A percentile compares a stretch with the other conserved stretches of the same genome.
Evolutionary conservation across 2,797 vertebrate species (phyloP).

Genomic region (Epinephelus malabaricus): DNA sequence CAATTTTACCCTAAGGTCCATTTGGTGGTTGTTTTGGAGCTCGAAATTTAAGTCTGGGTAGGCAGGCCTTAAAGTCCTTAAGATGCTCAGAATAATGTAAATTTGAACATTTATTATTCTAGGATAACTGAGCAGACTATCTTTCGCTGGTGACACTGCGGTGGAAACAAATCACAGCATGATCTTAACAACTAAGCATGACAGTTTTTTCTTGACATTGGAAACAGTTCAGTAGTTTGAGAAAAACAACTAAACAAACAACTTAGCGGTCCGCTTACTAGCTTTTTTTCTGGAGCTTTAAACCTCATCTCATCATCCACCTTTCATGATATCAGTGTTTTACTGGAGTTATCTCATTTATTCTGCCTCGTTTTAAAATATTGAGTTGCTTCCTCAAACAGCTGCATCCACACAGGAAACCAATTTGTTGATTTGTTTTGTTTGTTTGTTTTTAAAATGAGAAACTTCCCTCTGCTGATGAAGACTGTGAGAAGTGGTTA

Average conservation of each 20-base stretch:
- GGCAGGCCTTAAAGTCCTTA: not conserved
- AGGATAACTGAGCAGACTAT: not conserved
- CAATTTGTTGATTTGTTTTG: constrained; percentile 4
- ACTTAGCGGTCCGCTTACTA: not conserved
- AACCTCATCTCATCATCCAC: not conserved
- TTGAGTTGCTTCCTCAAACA: not conserved
- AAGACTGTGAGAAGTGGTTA: not conserved
- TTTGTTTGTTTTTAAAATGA: not conserved
- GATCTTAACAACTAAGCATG: not conserved
- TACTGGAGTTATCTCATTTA: not conserved
- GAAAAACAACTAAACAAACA: not conserved
- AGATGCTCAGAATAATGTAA: not conserved
- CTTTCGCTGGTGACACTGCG: not conserved
- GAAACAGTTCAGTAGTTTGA: not conserved
- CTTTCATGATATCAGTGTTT: not conserved
- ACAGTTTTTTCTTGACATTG: not conserved
- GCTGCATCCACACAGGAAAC: not conserved
- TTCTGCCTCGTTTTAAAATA: not conserved
- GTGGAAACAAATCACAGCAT: not conserved
- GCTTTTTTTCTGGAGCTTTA: not conserved
- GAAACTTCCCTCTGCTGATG: not conserved
- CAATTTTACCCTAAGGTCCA: not conserved
- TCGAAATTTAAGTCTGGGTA: not conserved
- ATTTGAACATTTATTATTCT: not conserved
- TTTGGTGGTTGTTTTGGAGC: not conserved